Base-by-base conservation (phyloP, 1,140 invertebrate species). In the Rhagoletis pomonella region DNA sequence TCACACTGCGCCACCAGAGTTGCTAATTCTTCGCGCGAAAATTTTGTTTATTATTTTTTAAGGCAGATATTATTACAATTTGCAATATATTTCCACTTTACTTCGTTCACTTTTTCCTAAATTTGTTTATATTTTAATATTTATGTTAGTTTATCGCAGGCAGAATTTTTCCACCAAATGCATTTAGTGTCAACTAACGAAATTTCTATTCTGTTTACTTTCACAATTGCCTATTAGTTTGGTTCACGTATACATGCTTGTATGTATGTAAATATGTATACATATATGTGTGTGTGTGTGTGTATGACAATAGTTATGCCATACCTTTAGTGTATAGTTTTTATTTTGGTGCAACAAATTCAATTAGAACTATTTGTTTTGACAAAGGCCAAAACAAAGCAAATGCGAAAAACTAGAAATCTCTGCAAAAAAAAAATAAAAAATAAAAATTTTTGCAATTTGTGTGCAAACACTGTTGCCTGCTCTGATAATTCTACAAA, bases 381-480 rank as follows among this genome's bases (percentile, higher is more conserved):
- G 73, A 81, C 73, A 81, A 81, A 81, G 73, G 73, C 73, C 73
- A 58, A 81, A 81, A 55, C 73, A 81, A 81, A 81, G 73, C 73
- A 50, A 81, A 81, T 50, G 47, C 47, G 55, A 47, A 55, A 44
- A 47, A 73, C 3, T 10, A 10, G 9, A 29, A 9, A 55, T 81
- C 17, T n/a, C 17, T 7, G 19, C 17, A n/a, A 50, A 81, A 55
- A 77, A 77, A 12, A 55, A 6, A 5, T 81, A 47, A n/a, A 50
- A 81, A 55, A 81, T 55, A 12, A 55, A 6, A 5, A 55, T 44
- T 55, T 81, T 81, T 58, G 67, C 44, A 73, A 2, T 47, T 73
- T 73, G 42, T 73, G 17, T 7, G 29, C 39, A 44, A 7, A 17
- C 29, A 69, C 39, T 4, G 65, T 69, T 50, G 73, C 73, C 5